Evolutionary conservation across 2,113 vertebrate genomes (phyloP), one percentile per base, ranked within the genome.

Genomic region (Xiphophorus couchianus): DNA sequence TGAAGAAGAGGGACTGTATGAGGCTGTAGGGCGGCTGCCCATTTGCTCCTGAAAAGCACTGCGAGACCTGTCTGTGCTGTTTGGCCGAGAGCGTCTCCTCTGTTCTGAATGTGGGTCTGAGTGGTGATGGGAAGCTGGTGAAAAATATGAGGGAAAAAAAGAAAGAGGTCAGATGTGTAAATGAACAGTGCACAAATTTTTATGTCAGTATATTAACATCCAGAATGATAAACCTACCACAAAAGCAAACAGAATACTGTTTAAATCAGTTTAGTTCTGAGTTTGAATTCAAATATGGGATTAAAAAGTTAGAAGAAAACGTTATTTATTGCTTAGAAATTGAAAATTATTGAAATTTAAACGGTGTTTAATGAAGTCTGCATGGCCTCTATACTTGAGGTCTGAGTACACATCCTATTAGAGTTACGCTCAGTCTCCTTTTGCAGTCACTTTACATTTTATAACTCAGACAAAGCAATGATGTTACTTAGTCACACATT

Each of bases 71-170:
- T 93, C 93, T 66, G 87, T 91, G 88, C 89, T 94, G 89, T 60
- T 92, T n/a, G 92, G 90, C 66, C 88, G 91, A 37, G 84, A 85
- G 69, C 64, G 90, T 31, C 39, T 66, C 33, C 76, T 87, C 81
- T 87, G 78, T 78, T 96, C 93, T 69, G 95, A 85, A 28, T 85
- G 92, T 7, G 93, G 91, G 74, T 95, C 95, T 66, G 96, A 94
- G 71, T 88, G 94, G 81, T 90, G 94, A 31, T 0, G 65, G 33
- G 84, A 74, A 69, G 63, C 94, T 95, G 81, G 27, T 67, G 37
- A 66, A 71, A 29, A 74, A 62, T 44, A 5, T 27, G 7, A 73
- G 27, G 27, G 84, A 66, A 66, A 63, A 8, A 1, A 80, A 54
- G 35, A 66, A 76, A 17, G 44, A 17, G 27, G 39, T 13, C 4